Evolutionary conservation across 2,888 invertebrate genomes (phyloP).

Genomic region (Mesoligia furuncula): DNA sequence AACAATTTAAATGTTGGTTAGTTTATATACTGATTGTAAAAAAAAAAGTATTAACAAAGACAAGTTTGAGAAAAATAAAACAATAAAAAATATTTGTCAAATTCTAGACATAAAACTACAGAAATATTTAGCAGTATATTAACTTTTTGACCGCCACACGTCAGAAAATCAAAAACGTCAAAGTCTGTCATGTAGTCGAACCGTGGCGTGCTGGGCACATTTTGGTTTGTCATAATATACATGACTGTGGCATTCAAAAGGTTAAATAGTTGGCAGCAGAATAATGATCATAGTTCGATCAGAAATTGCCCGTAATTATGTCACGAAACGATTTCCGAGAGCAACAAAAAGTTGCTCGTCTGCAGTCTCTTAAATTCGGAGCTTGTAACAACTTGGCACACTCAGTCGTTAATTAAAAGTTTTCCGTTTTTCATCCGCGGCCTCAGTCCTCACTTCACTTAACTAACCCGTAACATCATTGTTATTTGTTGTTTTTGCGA

Average conservation of each 20-base stretch:
- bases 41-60: background rate
- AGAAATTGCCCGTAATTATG: background rate
- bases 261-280: background rate
- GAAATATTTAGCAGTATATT: background rate
- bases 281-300: background rate
- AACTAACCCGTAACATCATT: constrained; percentile 9
- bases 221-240: no score
- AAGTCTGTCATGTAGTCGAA: no score
- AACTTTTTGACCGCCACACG: no score
- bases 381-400: constrained; percentile 43
- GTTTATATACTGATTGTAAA: background rate
- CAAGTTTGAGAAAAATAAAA: background rate
- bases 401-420: constrained; percentile 56
- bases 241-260: no score
- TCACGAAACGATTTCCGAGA: background rate
- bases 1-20: background rate
- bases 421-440: constrained; percentile 34
- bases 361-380: constrained; percentile 2
- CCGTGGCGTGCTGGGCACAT: no score
- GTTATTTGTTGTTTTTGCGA: constrained; percentile 30
- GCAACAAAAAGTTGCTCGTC: constrained; percentile 26
- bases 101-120: background rate
- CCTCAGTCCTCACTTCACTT: constrained; percentile 6
- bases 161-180: no score
- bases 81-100: background rate